Percentiles rank a stretch among this genome's conserved stretches.
Conservation (phyloP, 1,140 invertebrate species). For the Hermatobates lingyangjiaoensis region DNA sequence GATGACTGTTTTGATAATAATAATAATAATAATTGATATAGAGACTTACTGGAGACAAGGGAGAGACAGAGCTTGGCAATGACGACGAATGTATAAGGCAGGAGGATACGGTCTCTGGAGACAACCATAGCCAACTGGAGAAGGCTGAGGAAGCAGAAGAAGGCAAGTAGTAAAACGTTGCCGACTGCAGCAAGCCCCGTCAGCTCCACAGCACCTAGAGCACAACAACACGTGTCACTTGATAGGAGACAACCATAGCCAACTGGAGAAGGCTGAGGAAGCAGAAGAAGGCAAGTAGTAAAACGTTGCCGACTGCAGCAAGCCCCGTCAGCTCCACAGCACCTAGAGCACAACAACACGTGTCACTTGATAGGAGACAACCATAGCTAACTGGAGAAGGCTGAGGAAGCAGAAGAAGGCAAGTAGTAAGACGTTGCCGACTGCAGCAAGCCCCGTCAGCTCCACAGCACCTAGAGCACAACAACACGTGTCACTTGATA, state of each 20-base stretch:
- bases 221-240: too few species aligned
- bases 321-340: slow-evolving; percentile 58
- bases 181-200: slow-evolving; percentile 52
- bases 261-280: slow-evolving; percentile 57
- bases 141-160: slow-evolving; percentile 55
- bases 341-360: too few species aligned
- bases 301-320: slow-evolving; percentile 45
- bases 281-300: slow-evolving; percentile 50
- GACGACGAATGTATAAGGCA: slow-evolving; percentile 51
- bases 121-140: slow-evolving; percentile 68
- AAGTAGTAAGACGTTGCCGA: slow-evolving; percentile 42
- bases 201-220: slow-evolving; percentile 54
- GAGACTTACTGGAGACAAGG: slow-evolving; percentile 49
- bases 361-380: too few species aligned
- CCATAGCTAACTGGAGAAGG: slow-evolving; percentile 63
- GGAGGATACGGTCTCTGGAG: slow-evolving; percentile 53
- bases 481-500: too few species aligned
- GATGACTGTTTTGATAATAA: too few species aligned
- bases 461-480: slow-evolving; percentile 64
- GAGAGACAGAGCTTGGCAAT: slow-evolving; percentile 55
- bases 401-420: slow-evolving; percentile 55
- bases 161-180: slow-evolving; percentile 44
- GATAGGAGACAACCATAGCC: slow-evolving; percentile 67
- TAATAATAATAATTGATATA: too few species aligned
- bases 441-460: slow-evolving; percentile 53